Base-by-base conservation (phyloP, 2,888 invertebrate genomes). In the Resseliella maxima region DNA sequence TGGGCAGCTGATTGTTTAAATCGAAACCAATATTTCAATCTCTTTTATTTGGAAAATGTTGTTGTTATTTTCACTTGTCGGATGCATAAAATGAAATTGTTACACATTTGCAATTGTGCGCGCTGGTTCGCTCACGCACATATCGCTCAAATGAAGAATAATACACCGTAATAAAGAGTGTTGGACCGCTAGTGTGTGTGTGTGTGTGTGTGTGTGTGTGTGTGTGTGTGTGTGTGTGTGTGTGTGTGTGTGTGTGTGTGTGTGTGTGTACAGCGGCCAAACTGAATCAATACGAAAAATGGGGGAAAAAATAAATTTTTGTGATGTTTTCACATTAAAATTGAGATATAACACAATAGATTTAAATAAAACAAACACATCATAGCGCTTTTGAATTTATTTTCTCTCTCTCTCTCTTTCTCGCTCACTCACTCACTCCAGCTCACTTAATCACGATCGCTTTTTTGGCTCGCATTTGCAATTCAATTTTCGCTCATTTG, bases 11-110 rank as follows among this genome's bases (percentile, higher is more conserved):
- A 59, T 72, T 72, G 72, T 72, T 72, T 72, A 31, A 72, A 72
- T 72, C 72, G 72, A 72, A 72, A 72, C 72, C 72, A 72, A 72
- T 72, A 35, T 72, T 72, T 35, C 72, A 72, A 72, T 72, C 31
- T 72, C 31, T 6, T 72, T 72, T 72, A 12, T 72, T 72, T 59
- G 10, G 21, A 8, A 50, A 18, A 50, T 18, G 21, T 41, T n/a
- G 59, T 35, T 72, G 31, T 72, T 72, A 31, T 72, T 72, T 72
- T 72, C 31, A 72, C 35, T 72, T 72, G 27, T 72, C 72, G 35
- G 31, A 72, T 31, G 72, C 31, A 31, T 31, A 72, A 72, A 72
- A 72, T 72, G 72, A 15, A 72, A 72, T 72, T 72, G 72, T 72
- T 72, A 0, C 72, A 72, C 72, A 31, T 31, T 72, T 15, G 72